These are phyloP conservation scores for Leptosomus discolor DNA, from an alignment of 2,113 vertebrate genomes.

Conservation along the genomic window DNA sequence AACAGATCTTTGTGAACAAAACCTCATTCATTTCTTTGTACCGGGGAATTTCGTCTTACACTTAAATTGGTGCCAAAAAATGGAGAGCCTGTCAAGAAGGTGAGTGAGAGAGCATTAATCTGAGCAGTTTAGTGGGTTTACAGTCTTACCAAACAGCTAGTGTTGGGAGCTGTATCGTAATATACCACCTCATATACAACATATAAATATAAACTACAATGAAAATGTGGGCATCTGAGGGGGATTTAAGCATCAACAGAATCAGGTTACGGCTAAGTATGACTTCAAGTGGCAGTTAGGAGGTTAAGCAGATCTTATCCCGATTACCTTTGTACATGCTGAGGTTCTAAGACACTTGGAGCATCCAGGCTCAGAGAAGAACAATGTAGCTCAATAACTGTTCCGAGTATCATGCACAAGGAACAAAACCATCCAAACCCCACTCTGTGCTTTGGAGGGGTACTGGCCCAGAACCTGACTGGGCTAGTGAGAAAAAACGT, in stretches of 20 bases:
- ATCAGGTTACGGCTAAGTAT: neutral
- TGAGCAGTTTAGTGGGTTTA: neutral
- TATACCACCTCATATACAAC: neutral
- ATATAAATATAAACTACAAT: neutral
- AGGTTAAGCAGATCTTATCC: neutral
- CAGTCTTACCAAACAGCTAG: neutral
- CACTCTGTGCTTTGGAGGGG: neutral
- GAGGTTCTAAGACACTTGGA: neutral
- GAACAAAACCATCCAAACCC: neutral
- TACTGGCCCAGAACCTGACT: neutral
- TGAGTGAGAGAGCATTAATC: neutral
- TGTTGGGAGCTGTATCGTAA: neutral
- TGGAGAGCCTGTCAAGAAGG: neutral
- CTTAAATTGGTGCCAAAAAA: neutral
- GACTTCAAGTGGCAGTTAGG: neutral
- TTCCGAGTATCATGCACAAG: neutral
- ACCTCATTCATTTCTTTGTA: neutral
- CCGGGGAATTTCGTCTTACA: neutral
- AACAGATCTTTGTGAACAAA: neutral
- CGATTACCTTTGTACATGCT: neutral
- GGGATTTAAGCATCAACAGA: neutral
- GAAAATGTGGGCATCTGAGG: neutral
- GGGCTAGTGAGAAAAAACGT: neutral
- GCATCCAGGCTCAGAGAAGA: neutral
- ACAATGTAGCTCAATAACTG: neutral